These are phyloP conservation scores for Anthopleura xanthogrammica DNA, from an alignment of 92 coral and sea anemone species.

Conservation along the genomic window DNA sequence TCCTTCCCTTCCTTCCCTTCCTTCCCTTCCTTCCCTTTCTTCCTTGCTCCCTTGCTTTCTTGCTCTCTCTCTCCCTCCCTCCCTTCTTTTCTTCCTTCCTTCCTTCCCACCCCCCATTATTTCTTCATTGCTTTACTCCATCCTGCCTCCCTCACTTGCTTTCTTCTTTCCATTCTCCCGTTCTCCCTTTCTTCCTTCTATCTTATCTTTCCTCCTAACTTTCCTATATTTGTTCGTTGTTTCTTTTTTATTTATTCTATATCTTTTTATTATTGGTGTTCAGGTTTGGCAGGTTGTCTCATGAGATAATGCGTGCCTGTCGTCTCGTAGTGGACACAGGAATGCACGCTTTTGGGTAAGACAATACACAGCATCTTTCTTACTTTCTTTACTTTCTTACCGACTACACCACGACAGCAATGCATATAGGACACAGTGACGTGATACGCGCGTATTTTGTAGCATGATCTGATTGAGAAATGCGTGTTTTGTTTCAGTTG, in stretches of 20 bases:
- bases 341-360: slow-evolving; percentile 91
- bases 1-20: too few relatives aligned
- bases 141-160: neutral
- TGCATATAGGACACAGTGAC: too few relatives aligned
- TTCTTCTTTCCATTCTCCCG: too few relatives aligned
- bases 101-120: neutral
- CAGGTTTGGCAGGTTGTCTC: slow-evolving; percentile 95
- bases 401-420: too few relatives aligned
- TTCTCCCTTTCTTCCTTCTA: too few relatives aligned
- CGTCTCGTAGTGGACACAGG: slow-evolving; percentile 95
- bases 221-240: neutral
- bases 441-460: too few relatives aligned
- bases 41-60: too few relatives aligned
- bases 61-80: neutral
- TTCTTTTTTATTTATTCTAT: neutral
- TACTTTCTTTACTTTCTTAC: neutral
- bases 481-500: slow-evolving; percentile 41
- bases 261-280: neutral
- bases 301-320: slow-evolving; percentile 84
- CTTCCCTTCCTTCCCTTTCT: too few relatives aligned
- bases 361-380: neutral
- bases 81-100: neutral
- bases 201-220: neutral
- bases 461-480: too few relatives aligned
- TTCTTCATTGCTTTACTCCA: neutral